Evolutionary conservation across 2,113 vertebrate species (phyloP), one percentile per base, ranked within the genome.

Genomic region (Antechinus stuartii): DNA sequence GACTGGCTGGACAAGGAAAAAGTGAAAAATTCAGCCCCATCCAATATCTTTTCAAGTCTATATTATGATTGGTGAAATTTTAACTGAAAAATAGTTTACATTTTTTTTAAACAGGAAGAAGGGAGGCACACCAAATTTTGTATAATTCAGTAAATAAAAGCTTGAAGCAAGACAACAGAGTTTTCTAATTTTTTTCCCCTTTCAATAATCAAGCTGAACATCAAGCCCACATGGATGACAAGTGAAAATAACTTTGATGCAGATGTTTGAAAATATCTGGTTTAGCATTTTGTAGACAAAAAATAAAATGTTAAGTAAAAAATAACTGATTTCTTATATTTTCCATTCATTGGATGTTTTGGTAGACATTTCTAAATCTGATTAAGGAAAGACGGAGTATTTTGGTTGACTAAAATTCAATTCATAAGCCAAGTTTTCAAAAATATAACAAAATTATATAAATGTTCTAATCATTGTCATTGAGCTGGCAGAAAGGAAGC

Each of bases 1-100:
- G 95, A 99, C 98, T 91, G 99, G 99, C 99, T 99, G 19, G 42
- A 98, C 90, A 98, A 99, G 98, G 97, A 94, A 46, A 95, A 94
- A 55, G 92, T 11, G 35, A 27, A 56, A 76, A 91, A 96, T 1
- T 76, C 61, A 84, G 68, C 35, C 19, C 68, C n/a, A 84, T 84
- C 5, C 4, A 84, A 42, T 8, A 19, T 84, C 35, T 76, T n/a
- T 9, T 84, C 16, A 42, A 84, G 19, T 84, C 68, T 84, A 8
- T 84, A 42, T 84, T 42, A 84, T 84, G 16, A 84, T 42, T 84
- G 19, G 68, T 84, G 68, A 16, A n/a, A 84, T 84, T 84, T 84
- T 42, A 84, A 42, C 16, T 84, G 2, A 19, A 84, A 42, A 42
- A 23, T 84, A 42, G 42, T 42, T 42, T 0, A 42, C 2, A 8